These are phyloP conservation scores for Scolanthus callimorphus DNA, from an alignment of 92 coral and sea anemone genomes.

Conservation along the genomic window DNA sequence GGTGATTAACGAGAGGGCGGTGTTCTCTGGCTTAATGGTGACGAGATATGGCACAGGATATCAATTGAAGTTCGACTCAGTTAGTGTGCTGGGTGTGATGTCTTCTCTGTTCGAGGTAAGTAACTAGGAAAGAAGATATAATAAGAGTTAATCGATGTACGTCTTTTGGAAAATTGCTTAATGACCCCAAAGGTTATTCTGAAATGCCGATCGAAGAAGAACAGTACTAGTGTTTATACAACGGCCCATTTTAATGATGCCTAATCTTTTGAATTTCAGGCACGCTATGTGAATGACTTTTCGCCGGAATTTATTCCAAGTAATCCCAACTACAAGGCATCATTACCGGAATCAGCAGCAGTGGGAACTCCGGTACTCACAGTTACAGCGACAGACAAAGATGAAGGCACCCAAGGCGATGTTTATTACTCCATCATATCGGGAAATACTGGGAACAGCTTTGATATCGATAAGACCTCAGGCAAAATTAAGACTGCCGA, in stretches of 20 bases:
- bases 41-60: conserved; percentile 57
- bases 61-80: conserved; percentile 52
- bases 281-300: conserved; percentile 62
- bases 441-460: conserved; percentile 57
- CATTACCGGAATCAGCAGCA: conserved; percentile 45
- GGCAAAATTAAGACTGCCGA: conserved; percentile 55
- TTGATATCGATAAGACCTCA: conserved; percentile 51
- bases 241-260: neutral
- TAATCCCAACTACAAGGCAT: conserved; percentile 21
- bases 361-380: conserved; percentile 38
- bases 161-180: too few relatives aligned
- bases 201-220: too few relatives aligned
- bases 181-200: too few relatives aligned
- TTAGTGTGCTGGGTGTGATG: conserved; percentile 36
- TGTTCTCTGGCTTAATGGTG: conserved; percentile 57
- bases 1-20: conserved; percentile 61
- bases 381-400: conserved; percentile 70
- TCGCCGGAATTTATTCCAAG: conserved; percentile 50
- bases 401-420: conserved; percentile 70
- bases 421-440: conserved; percentile 46
- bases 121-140: too few relatives aligned
- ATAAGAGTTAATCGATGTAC: too few relatives aligned
- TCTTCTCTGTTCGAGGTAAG: conserved; percentile 63
- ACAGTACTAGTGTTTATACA: too few relatives aligned
- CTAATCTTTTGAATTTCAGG: conserved; percentile 20